A percentile compares a stretch with the other conserved stretches of the same genome.
Conservation (phyloP, 1,140 invertebrate genomes). For the Drosophila carrolli region DNA sequence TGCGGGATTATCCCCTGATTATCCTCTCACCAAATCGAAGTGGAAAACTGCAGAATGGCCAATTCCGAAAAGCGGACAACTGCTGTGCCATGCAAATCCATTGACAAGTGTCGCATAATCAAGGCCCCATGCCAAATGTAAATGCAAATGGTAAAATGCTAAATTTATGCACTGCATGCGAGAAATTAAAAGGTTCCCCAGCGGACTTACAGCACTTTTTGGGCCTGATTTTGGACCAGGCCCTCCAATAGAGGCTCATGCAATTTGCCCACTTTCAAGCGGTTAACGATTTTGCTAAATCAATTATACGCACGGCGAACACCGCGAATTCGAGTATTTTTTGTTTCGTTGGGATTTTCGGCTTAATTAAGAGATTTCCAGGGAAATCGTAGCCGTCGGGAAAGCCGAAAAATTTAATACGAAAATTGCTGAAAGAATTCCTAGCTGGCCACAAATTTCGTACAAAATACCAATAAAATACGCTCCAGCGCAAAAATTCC, state of each 20-base stretch:
- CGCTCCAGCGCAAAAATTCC: conserved; percentile 72
- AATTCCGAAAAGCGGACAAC: conserved; percentile 14
- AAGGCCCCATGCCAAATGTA: conserved; percentile 50
- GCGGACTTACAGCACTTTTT: conserved; percentile 18
- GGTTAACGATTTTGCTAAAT: conserved; percentile 78
- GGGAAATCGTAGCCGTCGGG: conserved; percentile 4
- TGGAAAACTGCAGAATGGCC: conserved; percentile 33
- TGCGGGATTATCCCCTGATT: conserved; percentile 18
- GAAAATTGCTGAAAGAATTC: conserved; percentile 56
- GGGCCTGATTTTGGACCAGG: conserved; percentile 10
- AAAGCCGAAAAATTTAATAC: conserved; percentile 48
- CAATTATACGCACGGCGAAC: conserved; percentile 64
- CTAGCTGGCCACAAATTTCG: conserved; percentile 69
- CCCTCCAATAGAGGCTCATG: conserved; percentile 17
- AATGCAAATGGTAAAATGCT: conserved; percentile 49
- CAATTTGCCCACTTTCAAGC: conserved; percentile 69
- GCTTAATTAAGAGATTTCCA: conserved; percentile 70
- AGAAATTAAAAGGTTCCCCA: conserved; percentile 68
- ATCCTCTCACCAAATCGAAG: conserved; percentile 8
- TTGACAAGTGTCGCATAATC: conserved; percentile 77
- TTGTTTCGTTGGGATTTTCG: conserved; percentile 26
- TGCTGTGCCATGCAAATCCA: conserved; percentile 56
- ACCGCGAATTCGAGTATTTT: conserved; percentile 17
- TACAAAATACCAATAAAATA: conserved; percentile 79
- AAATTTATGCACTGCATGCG: conserved; percentile 74